phyloP scores from a whole-genome alignment of 2,888 invertebrate genomes.

The Hofmannophila pseudospretella region DNA sequence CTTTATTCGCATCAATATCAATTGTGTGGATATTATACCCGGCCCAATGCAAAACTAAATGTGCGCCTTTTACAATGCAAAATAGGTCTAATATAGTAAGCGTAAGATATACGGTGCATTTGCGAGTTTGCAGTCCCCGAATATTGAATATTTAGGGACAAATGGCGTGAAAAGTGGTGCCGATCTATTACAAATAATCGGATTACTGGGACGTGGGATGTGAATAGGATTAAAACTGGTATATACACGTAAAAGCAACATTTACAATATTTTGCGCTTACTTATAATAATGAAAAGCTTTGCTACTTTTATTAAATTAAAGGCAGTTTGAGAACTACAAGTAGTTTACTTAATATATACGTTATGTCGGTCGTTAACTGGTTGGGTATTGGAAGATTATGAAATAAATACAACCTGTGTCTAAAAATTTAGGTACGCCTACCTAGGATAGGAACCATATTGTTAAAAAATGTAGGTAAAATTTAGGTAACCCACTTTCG shows the following conservation, averaged over 20 bases:
- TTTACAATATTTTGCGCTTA: slow-evolving; percentile 11
- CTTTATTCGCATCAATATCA: slow-evolving; percentile 33
- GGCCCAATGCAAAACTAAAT: slow-evolving; percentile 16
- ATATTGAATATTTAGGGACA: slow-evolving; percentile 36
- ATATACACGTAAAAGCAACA: slow-evolving; percentile 19
- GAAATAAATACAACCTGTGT: too few relatives aligned
- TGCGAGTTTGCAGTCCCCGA: slow-evolving; percentile 13
- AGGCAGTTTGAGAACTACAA: too few relatives aligned
- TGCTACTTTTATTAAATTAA: too few relatives aligned
- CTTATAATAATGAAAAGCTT: slow-evolving; percentile 6
- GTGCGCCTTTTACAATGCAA: slow-evolving; percentile 2
- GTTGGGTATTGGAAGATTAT: too few relatives aligned
- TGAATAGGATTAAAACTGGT: slow-evolving; percentile 46
- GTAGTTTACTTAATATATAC: too few relatives aligned
- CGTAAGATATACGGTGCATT: slow-evolving; percentile 8
- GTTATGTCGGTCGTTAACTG: too few relatives aligned
- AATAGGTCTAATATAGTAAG: slow-evolving; percentile 5
- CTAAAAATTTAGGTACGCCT: too few relatives aligned
- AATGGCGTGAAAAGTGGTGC: slow-evolving; percentile 49
- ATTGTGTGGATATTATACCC: slow-evolving; percentile 30
- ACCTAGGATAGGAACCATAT: too few relatives aligned
- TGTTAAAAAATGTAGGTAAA: too few relatives aligned
- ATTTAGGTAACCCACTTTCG: too few relatives aligned
- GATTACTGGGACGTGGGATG: slow-evolving; percentile 55
- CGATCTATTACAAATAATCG: slow-evolving; percentile 68